A percentile compares a stretch with the other conserved stretches of the same genome.
Evolutionary conservation across 2,797 vertebrate species (phyloP).

Genomic region (Philypnodon macrostomus): DNA sequence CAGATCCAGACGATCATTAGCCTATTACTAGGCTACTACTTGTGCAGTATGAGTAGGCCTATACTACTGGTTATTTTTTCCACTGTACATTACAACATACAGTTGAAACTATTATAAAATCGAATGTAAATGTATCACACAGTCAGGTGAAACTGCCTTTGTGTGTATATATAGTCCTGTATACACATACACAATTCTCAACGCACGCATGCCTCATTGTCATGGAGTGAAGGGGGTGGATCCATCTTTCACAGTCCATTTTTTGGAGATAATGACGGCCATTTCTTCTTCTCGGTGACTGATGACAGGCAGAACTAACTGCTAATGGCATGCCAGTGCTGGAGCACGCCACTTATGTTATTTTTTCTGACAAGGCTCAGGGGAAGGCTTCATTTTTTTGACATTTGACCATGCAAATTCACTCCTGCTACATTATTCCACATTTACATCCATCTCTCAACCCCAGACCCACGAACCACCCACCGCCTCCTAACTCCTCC

Average conservation of each 20-base stretch:
- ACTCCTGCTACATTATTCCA: constrained; percentile 98
- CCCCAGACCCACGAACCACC: constrained; percentile 16
- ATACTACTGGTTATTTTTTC: too few relatives aligned
- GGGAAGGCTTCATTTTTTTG: constrained; percentile 99
- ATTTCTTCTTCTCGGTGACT: constrained; percentile 87
- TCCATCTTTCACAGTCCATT: constrained; percentile 74
- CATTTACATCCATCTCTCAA: constrained; percentile 88
- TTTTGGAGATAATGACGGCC: constrained; percentile 91
- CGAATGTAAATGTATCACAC: constrained; percentile 15
- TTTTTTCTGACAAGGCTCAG: constrained; percentile 97
- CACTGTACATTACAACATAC: constrained; percentile 8
- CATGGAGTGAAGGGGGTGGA: constrained; percentile 51
- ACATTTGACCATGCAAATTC: constrained; percentile 99
- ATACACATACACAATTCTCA: constrained; percentile 30
- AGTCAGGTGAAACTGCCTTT: constrained; percentile 40
- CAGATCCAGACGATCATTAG: too few relatives aligned
- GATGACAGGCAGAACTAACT: constrained; percentile 97
- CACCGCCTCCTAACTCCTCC: constrained; percentile 18
- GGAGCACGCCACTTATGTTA: constrained; percentile 92
- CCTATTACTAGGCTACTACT: too few relatives aligned
- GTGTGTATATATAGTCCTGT: constrained; percentile 34
- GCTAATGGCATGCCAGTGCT: constrained; percentile 94
- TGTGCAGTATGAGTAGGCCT: too few relatives aligned
- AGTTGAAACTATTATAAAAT: constrained; percentile 17
- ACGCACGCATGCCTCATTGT: constrained; percentile 53